phyloP scores from a whole-genome alignment of 1,140 invertebrate species.

The Formica selysi region DNA sequence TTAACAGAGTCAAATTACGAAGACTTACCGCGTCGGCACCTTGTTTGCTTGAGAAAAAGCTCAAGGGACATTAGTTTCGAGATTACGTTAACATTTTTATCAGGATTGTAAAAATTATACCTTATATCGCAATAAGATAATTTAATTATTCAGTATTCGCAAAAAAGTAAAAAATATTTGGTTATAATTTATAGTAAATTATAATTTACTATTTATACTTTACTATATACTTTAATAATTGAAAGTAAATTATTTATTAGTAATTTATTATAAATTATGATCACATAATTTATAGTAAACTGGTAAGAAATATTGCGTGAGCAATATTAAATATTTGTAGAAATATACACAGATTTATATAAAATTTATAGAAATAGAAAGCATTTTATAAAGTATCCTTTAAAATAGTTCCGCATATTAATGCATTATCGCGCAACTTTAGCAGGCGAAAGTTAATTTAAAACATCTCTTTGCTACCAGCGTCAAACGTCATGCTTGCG shows the following conservation, averaged over 20 bases:
- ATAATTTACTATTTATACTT: no score
- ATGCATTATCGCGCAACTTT: neutral
- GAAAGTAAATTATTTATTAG: no score
- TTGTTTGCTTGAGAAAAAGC: neutral
- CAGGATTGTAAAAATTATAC: neutral
- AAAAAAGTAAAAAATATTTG: neutral
- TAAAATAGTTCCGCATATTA: neutral
- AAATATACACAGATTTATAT: neutral
- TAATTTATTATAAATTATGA: neutral
- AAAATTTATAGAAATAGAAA: neutral
- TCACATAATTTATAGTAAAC: neutral
- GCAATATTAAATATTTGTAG: neutral
- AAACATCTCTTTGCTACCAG: neutral
- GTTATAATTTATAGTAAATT: no score
- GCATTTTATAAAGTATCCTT: neutral
- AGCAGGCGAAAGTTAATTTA: conserved; percentile 57
- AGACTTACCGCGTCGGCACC: neutral
- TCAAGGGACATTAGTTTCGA: neutral
- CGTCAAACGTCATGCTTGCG: conserved; percentile 19
- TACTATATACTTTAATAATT: no score
- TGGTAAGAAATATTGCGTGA: neutral
- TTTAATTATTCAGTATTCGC: conserved; percentile 13
- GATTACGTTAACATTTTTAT: conserved; percentile 8
- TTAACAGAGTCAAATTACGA: conserved; percentile 5
- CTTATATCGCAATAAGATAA: neutral